Conservation (phyloP, 1,140 invertebrate genomes). For the Eumeta japonica region DNA sequence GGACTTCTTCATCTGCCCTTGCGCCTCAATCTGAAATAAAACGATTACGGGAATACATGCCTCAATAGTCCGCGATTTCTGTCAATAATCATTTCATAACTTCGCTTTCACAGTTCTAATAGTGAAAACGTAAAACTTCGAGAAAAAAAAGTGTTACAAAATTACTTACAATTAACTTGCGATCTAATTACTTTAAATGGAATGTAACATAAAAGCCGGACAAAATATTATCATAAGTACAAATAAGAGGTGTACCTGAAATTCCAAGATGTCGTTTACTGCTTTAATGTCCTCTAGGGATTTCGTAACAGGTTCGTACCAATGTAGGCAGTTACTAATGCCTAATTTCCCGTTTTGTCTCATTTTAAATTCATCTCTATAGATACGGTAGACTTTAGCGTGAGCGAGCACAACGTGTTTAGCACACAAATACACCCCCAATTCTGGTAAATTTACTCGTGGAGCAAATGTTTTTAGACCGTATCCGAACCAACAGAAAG, state of each 20-base stretch:
- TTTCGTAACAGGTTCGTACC: slow-evolving; percentile 20
- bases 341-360: slow-evolving; percentile 58
- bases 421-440: slow-evolving; percentile 52
- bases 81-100: neutral
- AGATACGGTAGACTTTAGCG: slow-evolving; percentile 62
- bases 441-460: slow-evolving; percentile 28
- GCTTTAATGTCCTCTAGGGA: slow-evolving; percentile 21
- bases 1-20: too few species aligned
- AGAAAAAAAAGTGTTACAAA: too few species aligned
- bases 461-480: slow-evolving; percentile 34
- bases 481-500: slow-evolving; percentile 34
- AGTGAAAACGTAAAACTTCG: slow-evolving; percentile 8
- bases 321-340: slow-evolving; percentile 50
- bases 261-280: slow-evolving; percentile 22
- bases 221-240: too few species aligned
- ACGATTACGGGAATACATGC: too few species aligned
- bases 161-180: too few species aligned
- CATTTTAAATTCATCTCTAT: slow-evolving; percentile 60
- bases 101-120: neutral
- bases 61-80: too few species aligned
- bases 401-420: slow-evolving; percentile 58
- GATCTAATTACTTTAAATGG: too few species aligned
- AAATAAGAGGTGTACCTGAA: too few species aligned
- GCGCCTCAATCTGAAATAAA: too few species aligned
- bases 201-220: too few species aligned